Base-by-base conservation (phyloP, 2,113 vertebrate species). In the Oreocharis arfaki region DNA sequence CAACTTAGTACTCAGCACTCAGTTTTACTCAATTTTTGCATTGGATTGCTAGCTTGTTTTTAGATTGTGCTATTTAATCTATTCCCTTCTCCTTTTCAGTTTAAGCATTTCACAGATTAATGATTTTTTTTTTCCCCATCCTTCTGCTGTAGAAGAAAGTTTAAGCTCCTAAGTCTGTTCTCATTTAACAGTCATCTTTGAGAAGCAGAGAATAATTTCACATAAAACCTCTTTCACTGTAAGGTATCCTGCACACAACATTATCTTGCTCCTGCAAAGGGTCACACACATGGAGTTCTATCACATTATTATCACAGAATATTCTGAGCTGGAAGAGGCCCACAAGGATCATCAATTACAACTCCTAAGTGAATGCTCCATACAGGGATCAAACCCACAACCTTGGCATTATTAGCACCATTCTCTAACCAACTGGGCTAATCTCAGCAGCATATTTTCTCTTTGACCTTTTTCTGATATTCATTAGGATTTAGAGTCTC, bases 61-160 rank as follows among this genome's bases (percentile, higher is more conserved):
- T 16, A 56, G 7, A 11, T 26, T 47, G 7, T 67, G 19, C 8
- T 47, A 3, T 39, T 83, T 79, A 30, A 57, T 41, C 27, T n/a
- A 22, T 18, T 32, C 35, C 26, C 15, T 53, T 41, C 18, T 68
- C 28, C 35, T 52, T 19, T 42, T 52, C 35, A 33, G 13, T 52
- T 83, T 42, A 70, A 57, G 9, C 13, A 52, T 78, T 75, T 86
- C 26, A 89, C 19, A 18, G 11, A 57, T 57, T 59, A 50, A 26
- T 35, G 19, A 30, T 28, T 42, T 30, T n/a, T 1, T 1, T 9
- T 2, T 6, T 4, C 12, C 4, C 8, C 1, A 3, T 76, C 23
- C 46, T 90, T 32, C 35, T 64, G 16, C 3, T 44, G 15, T 18
- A 59, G 32, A 60, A 65, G 10, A 56, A 44, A 6, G 21, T 79